Percentiles rank a stretch among this genome's conserved stretches.
Conservation (phyloP, 1,140 invertebrate genomes). For the Teleogryllus occipitalis region DNA sequence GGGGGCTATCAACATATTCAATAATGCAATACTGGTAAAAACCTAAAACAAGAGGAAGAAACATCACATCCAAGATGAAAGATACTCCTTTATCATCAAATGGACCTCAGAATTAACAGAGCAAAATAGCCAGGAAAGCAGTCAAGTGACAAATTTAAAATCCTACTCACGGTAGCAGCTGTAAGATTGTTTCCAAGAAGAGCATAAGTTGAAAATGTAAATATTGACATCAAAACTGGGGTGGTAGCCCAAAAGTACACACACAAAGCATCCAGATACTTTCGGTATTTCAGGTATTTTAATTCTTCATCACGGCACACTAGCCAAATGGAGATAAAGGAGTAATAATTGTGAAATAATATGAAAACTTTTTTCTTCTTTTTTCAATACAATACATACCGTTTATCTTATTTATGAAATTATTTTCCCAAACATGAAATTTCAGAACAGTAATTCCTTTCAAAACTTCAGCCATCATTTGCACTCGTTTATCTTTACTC, state of each 20-base stretch:
- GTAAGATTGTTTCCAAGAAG: constrained; percentile 70
- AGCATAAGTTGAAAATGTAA: constrained; percentile 87
- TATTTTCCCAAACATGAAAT: constrained; percentile 86
- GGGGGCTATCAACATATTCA: constrained; percentile 93
- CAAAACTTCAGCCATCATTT: constrained; percentile 80
- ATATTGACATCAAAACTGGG: constrained; percentile 86
- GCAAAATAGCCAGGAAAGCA: no score
- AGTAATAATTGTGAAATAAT: no score
- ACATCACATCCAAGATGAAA: background rate
- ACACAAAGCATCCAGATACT: constrained; percentile 97
- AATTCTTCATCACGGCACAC: constrained; percentile 61
- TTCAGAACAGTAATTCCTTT: constrained; percentile 84
- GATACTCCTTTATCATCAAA: no score
- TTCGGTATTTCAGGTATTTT: constrained; percentile 69
- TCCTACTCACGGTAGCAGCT: constrained; percentile 64
- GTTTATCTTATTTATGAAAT: constrained; percentile 64
- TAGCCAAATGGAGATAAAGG: constrained; percentile 27
- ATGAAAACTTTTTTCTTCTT: background rate
- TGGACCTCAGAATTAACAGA: no score
- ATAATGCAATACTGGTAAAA: constrained; percentile 88
- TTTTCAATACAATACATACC: constrained; percentile 28
- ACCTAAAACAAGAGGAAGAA: constrained; percentile 41
- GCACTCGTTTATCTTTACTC: constrained; percentile 84
- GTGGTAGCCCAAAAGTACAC: constrained; percentile 99
- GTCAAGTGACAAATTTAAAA: no score